A percentile compares a stretch with the other conserved stretches of the same genome.
These are phyloP conservation scores for Chondrilla cf. caribensis DNA, from an alignment of 37 sponge, comb jelly and placozoan species.

Conservation along the genomic window DNA sequence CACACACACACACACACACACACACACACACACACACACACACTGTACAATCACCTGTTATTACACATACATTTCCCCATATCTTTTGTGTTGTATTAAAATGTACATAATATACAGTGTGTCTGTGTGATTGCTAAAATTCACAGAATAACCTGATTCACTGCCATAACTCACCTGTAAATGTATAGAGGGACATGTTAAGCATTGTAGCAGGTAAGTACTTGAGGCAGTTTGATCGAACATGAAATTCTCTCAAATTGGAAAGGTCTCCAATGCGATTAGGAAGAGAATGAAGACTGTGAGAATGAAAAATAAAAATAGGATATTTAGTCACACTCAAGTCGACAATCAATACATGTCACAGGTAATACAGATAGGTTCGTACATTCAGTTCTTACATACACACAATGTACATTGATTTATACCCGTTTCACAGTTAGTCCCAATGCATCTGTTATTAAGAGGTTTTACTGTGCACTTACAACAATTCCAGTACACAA, in stretches of 20 bases:
- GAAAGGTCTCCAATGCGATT: constrained; percentile 46
- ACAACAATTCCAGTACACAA: background rate
- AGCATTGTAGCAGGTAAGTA: constrained; percentile 57
- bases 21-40: background rate
- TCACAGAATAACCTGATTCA: background rate
- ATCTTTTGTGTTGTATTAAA: background rate
- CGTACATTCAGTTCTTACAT: background rate
- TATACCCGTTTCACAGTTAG: too few species aligned
- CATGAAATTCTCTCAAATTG: constrained; percentile 62
- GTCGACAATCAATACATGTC: background rate
- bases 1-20: background rate
- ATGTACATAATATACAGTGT: background rate
- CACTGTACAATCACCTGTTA: too few species aligned
- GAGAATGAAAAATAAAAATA: background rate
- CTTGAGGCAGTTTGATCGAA: constrained; percentile 52
- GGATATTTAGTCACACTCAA: background rate
- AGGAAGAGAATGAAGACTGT: constrained; percentile 54
- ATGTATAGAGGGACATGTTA: constrained; percentile 55
- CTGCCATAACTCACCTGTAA: constrained; percentile 40
- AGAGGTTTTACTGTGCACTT: too few species aligned
- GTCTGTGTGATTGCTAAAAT: background rate
- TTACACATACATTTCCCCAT: too few species aligned
- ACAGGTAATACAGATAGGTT: background rate
- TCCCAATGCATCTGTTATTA: too few species aligned
- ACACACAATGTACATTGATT: too few species aligned